These are phyloP conservation scores for Apocrypta bakeri DNA, from an alignment of 1,140 invertebrate genomes.

Conservation along the genomic window DNA sequence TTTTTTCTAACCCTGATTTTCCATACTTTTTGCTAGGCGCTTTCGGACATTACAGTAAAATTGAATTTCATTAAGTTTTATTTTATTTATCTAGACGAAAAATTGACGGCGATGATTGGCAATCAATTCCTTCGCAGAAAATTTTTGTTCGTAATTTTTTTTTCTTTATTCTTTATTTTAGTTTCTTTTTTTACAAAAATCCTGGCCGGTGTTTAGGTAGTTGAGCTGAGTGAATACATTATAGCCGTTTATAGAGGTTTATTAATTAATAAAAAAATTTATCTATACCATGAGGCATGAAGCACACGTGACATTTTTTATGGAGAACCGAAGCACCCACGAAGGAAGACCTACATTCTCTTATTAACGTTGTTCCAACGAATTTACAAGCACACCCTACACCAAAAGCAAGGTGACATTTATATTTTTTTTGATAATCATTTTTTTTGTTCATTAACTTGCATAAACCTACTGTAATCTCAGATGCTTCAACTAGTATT, in stretches of 20 bases:
- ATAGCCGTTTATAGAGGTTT: slow-evolving; percentile 49
- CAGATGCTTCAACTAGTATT: slow-evolving; percentile 43
- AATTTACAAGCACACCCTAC: slow-evolving; percentile 49
- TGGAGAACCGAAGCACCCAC: slow-evolving; percentile 50
- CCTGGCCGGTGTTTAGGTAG: slow-evolving; percentile 43
- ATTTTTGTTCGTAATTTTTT: slow-evolving; percentile 37
- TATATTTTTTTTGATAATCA: slow-evolving; percentile 25
- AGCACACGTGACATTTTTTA: slow-evolving; percentile 50
- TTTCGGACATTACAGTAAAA: slow-evolving; percentile 47
- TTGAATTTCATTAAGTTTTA: not conserved
- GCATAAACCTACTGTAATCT: slow-evolving; percentile 38
- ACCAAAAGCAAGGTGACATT: slow-evolving; percentile 52
- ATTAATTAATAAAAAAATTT: slow-evolving; percentile 51
- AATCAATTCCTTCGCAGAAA: slow-evolving; percentile 44
- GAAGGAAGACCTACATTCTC: slow-evolving; percentile 49
- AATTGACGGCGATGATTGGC: slow-evolving; percentile 20
- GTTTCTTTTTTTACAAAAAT: slow-evolving; percentile 46
- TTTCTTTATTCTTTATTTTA: slow-evolving; percentile 41
- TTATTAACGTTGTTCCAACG: slow-evolving; percentile 29
- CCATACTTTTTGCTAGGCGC: slow-evolving; percentile 50
- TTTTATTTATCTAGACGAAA: slow-evolving; percentile 6
- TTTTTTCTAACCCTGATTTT: slow-evolving; percentile 52
- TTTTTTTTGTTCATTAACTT: slow-evolving; percentile 23
- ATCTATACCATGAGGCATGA: slow-evolving; percentile 47
- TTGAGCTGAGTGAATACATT: slow-evolving; percentile 50